These are phyloP conservation scores for Odocoileus virginianus DNA, from an alignment of 2,113 vertebrate species.

Conservation along the genomic window DNA sequence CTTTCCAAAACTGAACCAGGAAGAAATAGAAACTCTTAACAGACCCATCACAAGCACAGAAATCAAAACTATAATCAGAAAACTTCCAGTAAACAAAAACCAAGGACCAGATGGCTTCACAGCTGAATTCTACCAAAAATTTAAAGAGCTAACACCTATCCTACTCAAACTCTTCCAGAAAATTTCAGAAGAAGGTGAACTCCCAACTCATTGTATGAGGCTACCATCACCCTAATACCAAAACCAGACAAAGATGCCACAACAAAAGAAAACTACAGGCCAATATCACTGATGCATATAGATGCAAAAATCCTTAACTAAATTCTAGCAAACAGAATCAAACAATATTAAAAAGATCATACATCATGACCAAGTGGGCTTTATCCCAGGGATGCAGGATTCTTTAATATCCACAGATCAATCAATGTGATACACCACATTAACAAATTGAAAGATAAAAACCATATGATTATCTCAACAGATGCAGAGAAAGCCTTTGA, in stretches of 20 bases:
- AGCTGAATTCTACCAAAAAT: not conserved
- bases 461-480: not conserved
- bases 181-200: not conserved
- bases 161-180: not conserved
- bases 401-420: not conserved
- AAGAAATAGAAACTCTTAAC: not conserved
- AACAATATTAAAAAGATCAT: not conserved
- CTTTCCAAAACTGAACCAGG: not conserved
- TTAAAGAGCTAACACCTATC: not conserved
- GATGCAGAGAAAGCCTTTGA: not conserved
- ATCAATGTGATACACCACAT: not conserved
- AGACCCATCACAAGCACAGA: not conserved
- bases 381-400: not conserved
- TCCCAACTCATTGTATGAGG: not conserved
- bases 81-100: not conserved
- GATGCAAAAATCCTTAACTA: not conserved
- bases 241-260: not conserved
- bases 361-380: not conserved
- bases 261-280: not conserved
- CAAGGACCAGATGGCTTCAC: not conserved
- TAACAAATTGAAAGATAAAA: not conserved
- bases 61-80: not conserved
- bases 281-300: not conserved
- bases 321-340: not conserved
- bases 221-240: not conserved